phyloP scores from a whole-genome alignment of 23 tunicate species.

The Botrylloides violaceus region DNA sequence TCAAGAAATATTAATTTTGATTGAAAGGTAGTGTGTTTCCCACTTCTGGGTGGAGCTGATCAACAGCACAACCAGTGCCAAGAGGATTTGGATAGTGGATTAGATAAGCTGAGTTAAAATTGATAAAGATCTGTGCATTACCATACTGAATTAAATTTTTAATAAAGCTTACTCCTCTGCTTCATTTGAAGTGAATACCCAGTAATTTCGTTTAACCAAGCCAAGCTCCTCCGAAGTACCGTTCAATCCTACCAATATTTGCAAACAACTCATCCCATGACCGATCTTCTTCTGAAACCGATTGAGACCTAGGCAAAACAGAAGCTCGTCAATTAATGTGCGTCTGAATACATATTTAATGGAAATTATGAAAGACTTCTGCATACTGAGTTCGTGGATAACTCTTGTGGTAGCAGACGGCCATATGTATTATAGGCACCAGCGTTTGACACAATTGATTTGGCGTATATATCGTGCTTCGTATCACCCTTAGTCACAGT shows the following conservation, averaged over 20 bases:
- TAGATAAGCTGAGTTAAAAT: too few relatives aligned
- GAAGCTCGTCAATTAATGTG: too few relatives aligned
- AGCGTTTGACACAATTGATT: slow-evolving; percentile 20
- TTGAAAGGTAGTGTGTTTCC: too few relatives aligned
- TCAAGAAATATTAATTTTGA: too few relatives aligned
- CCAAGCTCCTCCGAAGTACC: slow-evolving; percentile 24
- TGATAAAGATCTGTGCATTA: too few relatives aligned
- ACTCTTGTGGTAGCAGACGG: slow-evolving; percentile 8
- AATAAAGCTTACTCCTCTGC: slow-evolving; percentile 13
- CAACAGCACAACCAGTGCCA: too few relatives aligned
- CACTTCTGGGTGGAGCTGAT: too few relatives aligned
- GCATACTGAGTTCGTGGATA: neutral
- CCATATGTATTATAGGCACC: slow-evolving; percentile 29
- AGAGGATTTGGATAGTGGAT: too few relatives aligned
- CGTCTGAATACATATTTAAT: too few relatives aligned
- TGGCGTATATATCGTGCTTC: slow-evolving; percentile 26
- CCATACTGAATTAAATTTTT: too few relatives aligned
- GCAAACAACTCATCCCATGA: slow-evolving; percentile 9
- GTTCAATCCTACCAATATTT: slow-evolving; percentile 15
- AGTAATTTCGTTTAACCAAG: slow-evolving; percentile 13
- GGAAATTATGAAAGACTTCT: too few relatives aligned
- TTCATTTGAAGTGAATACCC: neutral
- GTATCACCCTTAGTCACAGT: slow-evolving; percentile 11
- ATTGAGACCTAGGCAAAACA: slow-evolving; percentile 4
- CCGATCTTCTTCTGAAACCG: slow-evolving; percentile 7